These are phyloP conservation scores for Strigamia transsilvanica DNA, from an alignment of 2,888 invertebrate genomes.

Conservation along the genomic window DNA sequence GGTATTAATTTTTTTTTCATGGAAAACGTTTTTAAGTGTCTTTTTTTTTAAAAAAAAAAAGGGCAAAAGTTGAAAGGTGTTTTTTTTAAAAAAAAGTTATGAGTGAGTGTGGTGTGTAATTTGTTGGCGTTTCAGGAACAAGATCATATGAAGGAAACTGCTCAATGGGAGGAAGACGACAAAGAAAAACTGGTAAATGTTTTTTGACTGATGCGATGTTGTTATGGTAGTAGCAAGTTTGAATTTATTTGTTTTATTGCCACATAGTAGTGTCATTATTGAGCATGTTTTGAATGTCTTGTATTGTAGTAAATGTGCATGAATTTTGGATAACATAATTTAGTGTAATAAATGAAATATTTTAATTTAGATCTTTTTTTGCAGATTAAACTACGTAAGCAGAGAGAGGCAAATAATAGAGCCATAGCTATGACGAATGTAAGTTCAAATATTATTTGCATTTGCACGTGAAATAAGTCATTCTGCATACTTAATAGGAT, in stretches of 20 bases:
- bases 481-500: neutral
- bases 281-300: neutral
- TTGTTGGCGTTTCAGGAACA: constrained; percentile 59
- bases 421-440: neutral
- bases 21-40: neutral
- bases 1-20: constrained; percentile 58
- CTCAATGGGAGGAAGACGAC: constrained; percentile 62
- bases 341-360: neutral
- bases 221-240: neutral
- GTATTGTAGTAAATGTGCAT: neutral
- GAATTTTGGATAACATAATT: neutral
- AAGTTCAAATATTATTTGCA: neutral
- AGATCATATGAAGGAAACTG: constrained; percentile 61
- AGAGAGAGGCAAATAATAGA: neutral
- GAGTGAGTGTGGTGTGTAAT: neutral
- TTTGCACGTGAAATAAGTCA: neutral
- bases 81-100: neutral
- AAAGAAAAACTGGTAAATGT: constrained; percentile 59
- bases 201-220: neutral
- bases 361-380: neutral
- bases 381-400: neutral
- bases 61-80: neutral
- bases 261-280: neutral
- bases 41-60: neutral
- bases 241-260: neutral